A percentile compares a stretch with the other conserved stretches of the same genome.
These are phyloP conservation scores for Cosmorhoe ocellata DNA, from an alignment of 2,888 invertebrate genomes.

Conservation along the genomic window DNA sequence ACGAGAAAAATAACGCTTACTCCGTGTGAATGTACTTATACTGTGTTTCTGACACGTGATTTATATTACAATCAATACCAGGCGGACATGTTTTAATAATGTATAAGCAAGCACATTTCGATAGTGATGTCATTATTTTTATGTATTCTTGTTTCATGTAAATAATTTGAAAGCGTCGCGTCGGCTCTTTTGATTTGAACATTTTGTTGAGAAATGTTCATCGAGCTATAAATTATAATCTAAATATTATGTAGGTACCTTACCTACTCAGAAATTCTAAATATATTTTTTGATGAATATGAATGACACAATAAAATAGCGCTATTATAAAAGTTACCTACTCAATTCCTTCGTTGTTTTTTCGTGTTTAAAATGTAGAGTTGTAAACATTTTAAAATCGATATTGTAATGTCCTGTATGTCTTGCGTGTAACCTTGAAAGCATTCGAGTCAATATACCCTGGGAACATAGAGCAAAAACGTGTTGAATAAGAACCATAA, in stretches of 20 bases:
- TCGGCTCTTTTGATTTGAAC: slow-evolving; percentile 28
- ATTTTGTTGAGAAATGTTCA: slow-evolving; percentile 28
- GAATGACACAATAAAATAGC: not conserved
- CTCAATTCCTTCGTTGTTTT: too few relatives aligned
- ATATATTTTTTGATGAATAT: not conserved
- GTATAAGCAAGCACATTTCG: slow-evolving; percentile 54
- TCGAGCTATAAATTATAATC: slow-evolving; percentile 14
- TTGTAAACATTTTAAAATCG: too few relatives aligned
- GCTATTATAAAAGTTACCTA: too few relatives aligned
- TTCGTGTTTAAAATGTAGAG: too few relatives aligned
- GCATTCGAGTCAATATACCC: slow-evolving; percentile 22
- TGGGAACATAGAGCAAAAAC: slow-evolving; percentile 29
- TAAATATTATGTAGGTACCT: too few relatives aligned
- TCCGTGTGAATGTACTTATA: slow-evolving; percentile 47
- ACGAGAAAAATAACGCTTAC: slow-evolving; percentile 43
- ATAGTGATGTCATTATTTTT: slow-evolving; percentile 51
- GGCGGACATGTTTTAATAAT: slow-evolving; percentile 49
- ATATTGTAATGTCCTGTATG: not conserved
- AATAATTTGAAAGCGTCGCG: slow-evolving; percentile 37
- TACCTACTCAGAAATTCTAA: not conserved
- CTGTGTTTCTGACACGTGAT: slow-evolving; percentile 58
- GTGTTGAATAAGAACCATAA: slow-evolving; percentile 23
- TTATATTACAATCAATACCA: slow-evolving; percentile 42
- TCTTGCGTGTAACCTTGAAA: slow-evolving; percentile 25
- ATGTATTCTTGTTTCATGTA: slow-evolving; percentile 31